Conservation (phyloP, 2,113 vertebrate species). For the Progne subis region DNA sequence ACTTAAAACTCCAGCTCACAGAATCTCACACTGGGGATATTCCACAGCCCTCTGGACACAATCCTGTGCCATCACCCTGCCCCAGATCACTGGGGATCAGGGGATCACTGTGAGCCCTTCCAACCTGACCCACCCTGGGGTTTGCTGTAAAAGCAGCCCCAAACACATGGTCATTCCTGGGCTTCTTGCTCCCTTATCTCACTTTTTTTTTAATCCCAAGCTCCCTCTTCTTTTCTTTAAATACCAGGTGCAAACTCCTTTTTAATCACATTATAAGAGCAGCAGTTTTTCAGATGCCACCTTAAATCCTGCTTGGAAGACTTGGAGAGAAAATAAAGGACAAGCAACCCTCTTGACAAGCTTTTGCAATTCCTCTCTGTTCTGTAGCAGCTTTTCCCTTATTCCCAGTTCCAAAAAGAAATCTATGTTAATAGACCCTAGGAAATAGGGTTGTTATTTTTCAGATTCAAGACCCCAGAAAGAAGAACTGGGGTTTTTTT, state of each 20-base stretch:
- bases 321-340: not conserved
- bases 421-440: not conserved
- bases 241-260: not conserved
- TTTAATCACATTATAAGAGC: not conserved
- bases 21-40: not conserved
- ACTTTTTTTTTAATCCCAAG: not conserved
- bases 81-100: too few relatives aligned
- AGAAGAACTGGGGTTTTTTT: not conserved
- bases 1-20: rapidly evolving
- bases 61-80: not conserved
- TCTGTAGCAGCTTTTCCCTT: not conserved
- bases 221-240: not conserved
- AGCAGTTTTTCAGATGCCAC: not conserved
- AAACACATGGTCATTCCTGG: rapidly evolving
- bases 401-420: not conserved
- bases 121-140: too few relatives aligned
- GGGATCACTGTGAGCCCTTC: not conserved
- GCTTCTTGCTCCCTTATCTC: not conserved
- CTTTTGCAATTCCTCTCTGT: not conserved
- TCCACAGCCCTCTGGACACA: not conserved
- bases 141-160: not conserved
- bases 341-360: not conserved
- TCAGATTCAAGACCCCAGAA: not conserved
- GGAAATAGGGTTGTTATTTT: not conserved
- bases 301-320: not conserved